Base-by-base conservation (phyloP, 2,888 invertebrate genomes). In the Ypsolopha sequella region DNA sequence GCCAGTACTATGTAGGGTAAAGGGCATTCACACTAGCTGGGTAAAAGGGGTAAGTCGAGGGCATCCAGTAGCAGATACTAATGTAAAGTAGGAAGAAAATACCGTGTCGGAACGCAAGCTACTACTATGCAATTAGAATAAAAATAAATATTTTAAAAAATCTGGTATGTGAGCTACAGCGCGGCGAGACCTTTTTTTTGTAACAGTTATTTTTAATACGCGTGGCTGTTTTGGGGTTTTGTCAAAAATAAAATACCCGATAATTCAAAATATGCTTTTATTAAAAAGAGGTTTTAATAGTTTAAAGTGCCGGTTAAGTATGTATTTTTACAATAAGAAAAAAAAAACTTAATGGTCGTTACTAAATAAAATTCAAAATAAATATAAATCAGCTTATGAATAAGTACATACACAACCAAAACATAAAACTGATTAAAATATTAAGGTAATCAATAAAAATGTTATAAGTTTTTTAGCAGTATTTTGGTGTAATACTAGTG, bases 331-430 rank as follows among this genome's bases (percentile, higher is more conserved):
- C 76, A 76, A 74, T 76, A 70, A 70, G 24, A 24, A 24, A 24
- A 24, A 24, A 3, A 71, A 9, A 47, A 2, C 7, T 47, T 24
- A 71, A 69, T 72, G 70, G 69, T 68, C 74, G 78, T 87, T 86
- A 88, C 85, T 79, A 82, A 84, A 65, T 68, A 63, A 73, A 74
- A 67, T 39, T 14, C 11, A 70, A 76, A 67, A 72, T 77, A 74
- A 56, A 73, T 64, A 69, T 62, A 56, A n/a, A 59, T 53, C 43
- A 57, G 77, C 73, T 76, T 79, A 80, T 66, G 66, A 87, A 88
- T 88, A 88, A 88, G 88, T 89, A 89, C 85, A 85, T 79, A 87
- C 86, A 85, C 81, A 86, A 86, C 82, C 84, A 79, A 82, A 76
- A 75, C 71, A 77, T 75, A 64, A 65, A 71, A 76, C 24, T 70